These are phyloP conservation scores for Eurytoma californica DNA, from an alignment of 2,888 invertebrate genomes.

Conservation along the genomic window DNA sequence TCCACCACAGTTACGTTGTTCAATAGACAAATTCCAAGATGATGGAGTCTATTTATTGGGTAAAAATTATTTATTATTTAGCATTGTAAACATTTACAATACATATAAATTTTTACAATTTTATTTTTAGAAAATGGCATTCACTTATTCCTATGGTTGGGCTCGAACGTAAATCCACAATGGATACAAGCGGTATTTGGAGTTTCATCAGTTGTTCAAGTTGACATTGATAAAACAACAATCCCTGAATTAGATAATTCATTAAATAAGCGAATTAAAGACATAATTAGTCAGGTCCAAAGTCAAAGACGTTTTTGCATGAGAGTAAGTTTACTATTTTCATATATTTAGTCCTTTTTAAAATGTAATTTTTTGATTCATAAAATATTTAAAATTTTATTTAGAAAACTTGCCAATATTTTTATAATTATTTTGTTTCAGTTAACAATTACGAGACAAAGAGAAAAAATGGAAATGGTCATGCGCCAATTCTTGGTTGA, in stretches of 20 bases:
- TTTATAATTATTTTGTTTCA: conserved; percentile 72
- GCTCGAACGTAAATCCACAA: conserved; percentile 84
- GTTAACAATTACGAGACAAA: conserved; percentile 94
- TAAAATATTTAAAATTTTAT: not conserved
- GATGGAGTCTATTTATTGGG: conserved; percentile 93
- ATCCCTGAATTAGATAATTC: conserved; percentile 88
- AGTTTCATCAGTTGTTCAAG: conserved; percentile 85
- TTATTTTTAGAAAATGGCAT: conserved; percentile 91
- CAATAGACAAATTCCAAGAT: conserved; percentile 89
- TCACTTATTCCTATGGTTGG: conserved; percentile 97
- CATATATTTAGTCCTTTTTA: not conserved
- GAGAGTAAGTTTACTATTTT: conserved; percentile 81
- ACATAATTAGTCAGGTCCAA: conserved; percentile 84
- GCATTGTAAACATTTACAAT: not conserved
- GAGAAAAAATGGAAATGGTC: conserved; percentile 95
- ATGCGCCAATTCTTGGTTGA: conserved; percentile 98
- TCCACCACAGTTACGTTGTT: conserved; percentile 87
- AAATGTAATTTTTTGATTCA: not conserved
- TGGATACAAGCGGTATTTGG: conserved; percentile 94
- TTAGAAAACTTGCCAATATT: not conserved
- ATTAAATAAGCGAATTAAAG: conserved; percentile 84
- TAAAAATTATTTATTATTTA: conserved; percentile 70
- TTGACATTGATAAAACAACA: conserved; percentile 87
- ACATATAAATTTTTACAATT: conserved; percentile 20
- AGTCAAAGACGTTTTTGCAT: conserved; percentile 85